phyloP scores from a whole-genome alignment of 2,888 invertebrate genomes.

The Epinotia bilunana region DNA sequence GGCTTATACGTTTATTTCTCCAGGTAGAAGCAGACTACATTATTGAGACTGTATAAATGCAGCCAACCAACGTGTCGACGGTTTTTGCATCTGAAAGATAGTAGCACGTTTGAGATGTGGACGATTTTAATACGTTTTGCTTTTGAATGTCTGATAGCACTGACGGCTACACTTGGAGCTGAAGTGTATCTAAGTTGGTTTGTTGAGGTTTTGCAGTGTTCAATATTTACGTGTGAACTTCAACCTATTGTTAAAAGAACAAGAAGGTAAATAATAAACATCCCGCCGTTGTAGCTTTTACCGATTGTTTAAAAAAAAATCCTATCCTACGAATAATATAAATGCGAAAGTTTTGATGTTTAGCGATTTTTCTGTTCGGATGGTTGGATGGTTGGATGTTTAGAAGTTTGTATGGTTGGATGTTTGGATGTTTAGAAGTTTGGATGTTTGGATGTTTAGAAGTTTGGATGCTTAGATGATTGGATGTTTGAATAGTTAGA shows the following conservation, averaged over 20 bases:
- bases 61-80: constrained; percentile 4
- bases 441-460: too few species aligned
- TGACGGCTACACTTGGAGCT: constrained; percentile 17
- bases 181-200: constrained; percentile 15
- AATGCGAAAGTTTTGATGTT: too few species aligned
- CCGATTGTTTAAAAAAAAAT: too few species aligned
- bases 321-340: too few species aligned
- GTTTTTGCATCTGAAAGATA: background rate
- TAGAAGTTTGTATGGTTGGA: too few species aligned
- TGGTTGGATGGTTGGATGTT: too few species aligned
- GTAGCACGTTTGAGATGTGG: background rate
- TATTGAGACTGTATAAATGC: constrained; percentile 26
- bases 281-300: too few species aligned
- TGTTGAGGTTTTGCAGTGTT: constrained; percentile 8
- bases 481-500: too few species aligned
- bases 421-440: too few species aligned
- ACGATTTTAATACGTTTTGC: background rate
- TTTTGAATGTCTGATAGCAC: background rate
- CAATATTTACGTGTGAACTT: background rate
- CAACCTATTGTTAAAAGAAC: background rate
- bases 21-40: background rate
- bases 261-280: too few species aligned
- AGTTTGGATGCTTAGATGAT: too few species aligned
- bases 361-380: too few species aligned
- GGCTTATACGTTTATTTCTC: background rate